Evolutionary conservation across 1,140 invertebrate species (phyloP).

Genomic region (Monomorium pharaonis): DNA sequence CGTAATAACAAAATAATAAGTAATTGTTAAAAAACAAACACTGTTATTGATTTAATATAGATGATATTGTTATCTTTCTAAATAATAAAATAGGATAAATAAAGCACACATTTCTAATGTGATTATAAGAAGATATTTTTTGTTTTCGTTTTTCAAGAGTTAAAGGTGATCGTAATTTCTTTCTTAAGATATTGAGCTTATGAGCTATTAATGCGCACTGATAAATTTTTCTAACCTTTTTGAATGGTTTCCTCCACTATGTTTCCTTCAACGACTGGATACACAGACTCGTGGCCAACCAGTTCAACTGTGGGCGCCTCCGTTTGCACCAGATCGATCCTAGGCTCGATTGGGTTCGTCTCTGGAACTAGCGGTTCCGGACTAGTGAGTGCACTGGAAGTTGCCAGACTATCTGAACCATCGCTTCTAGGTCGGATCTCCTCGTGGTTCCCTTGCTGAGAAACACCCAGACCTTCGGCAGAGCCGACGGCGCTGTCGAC

Average conservation of each 20-base stretch:
- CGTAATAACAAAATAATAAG: neutral
- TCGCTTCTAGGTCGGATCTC: constrained; percentile 80
- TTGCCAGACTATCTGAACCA: constrained; percentile 82
- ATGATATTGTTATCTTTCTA: neutral
- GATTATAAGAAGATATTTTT: neutral
- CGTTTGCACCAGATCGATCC: constrained; percentile 59
- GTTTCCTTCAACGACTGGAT: constrained; percentile 54
- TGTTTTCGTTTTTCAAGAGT: neutral
- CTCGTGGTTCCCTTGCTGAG: constrained; percentile 76
- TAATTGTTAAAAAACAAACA: neutral
- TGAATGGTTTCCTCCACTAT: constrained; percentile 64
- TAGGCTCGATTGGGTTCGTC: constrained; percentile 65
- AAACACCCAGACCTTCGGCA: constrained; percentile 85
- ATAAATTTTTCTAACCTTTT: constrained; percentile 67
- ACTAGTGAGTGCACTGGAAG: constrained; percentile 81
- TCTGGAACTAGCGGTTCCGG: constrained; percentile 79
- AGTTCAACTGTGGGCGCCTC: constrained; percentile 54
- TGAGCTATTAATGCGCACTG: neutral
- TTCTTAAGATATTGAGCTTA: neutral
- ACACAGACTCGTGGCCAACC: constrained; percentile 53
- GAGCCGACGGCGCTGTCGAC: constrained; percentile 87
- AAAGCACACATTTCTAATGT: neutral
- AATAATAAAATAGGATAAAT: neutral
- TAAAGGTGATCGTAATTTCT: neutral
- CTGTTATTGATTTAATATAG: neutral